Base-by-base conservation (phyloP, 2,888 invertebrate species). In the Eilema sororculum region DNA sequence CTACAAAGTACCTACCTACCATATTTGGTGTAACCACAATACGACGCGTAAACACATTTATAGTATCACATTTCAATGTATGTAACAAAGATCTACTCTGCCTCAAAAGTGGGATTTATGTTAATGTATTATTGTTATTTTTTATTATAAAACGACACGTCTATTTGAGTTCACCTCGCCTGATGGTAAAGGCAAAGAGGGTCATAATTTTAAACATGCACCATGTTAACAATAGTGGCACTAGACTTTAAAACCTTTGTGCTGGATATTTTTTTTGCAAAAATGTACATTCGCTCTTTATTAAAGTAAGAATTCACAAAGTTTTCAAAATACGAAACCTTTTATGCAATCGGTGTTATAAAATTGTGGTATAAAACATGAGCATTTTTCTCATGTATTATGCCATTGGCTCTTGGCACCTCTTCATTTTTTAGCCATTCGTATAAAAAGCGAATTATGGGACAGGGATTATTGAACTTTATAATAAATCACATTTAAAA, bases 401-500 rank as follows among this genome's bases (percentile, higher is more conserved):
- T 8, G n/a, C 0, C 12, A 37, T 6, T 20, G 20, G 0, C 16
- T 4, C 28, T 41, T 16, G 46, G 1, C 52, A 52, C n/a, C 3
- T 20, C 20, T 24, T 20, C 25, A 62, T 62, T 25, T 9, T 25
- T 16, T 41, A 62, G 9, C 25, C 10, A 62, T 62, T 41, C 33
- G 9, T 10, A 13, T 37, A 28, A 24, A 59, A 20, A 24, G 13
- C 58, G 25, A 10, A 16, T 5, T 24, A 37, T 57, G 22, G 4
- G n/a, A 46, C 8, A 13, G 2, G 33, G 24, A 64, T 33, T 33
- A 57, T n/a, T 16, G 33, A 30, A 22, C 13, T 25, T 56, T 6
- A 65, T 25, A 24, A 73, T 69, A 37, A 13, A n/a, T 66, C 65
- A 69, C 71, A 74, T 73, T 76, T 71, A 56, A 61, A 59, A 72